A percentile compares a stretch with the other conserved stretches of the same genome.
These are phyloP conservation scores for Cancer borealis DNA, from an alignment of 2,888 invertebrate genomes.

Conservation along the genomic window DNA sequence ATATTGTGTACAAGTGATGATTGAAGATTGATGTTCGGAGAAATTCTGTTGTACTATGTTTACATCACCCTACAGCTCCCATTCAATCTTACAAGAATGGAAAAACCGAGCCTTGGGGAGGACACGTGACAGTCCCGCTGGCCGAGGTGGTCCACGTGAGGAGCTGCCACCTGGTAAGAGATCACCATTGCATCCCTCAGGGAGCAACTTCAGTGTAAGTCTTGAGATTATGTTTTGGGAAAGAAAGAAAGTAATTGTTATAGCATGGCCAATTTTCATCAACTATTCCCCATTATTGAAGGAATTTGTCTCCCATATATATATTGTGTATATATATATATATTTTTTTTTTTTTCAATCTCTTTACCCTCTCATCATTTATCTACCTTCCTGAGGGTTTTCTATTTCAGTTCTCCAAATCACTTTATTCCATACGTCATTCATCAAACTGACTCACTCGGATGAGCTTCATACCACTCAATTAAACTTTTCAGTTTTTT, in stretches of 20 bases:
- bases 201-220: constrained; percentile 79
- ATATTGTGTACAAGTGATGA: neutral
- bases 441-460: too few relatives aligned
- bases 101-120: constrained; percentile 35
- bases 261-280: neutral
- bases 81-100: constrained; percentile 53
- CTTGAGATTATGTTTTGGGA: neutral
- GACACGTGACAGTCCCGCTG: constrained; percentile 20
- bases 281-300: neutral
- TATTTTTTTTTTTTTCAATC: too few relatives aligned
- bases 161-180: constrained; percentile 80
- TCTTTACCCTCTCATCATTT: too few relatives aligned
- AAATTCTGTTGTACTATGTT: neutral
- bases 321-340: too few relatives aligned
- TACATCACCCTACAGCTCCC: neutral
- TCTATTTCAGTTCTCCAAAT: too few relatives aligned
- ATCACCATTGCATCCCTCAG: constrained; percentile 80
- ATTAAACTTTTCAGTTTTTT: too few relatives aligned
- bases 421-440: too few relatives aligned
- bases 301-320: neutral
- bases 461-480: too few relatives aligned
- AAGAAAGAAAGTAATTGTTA: neutral
- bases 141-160: constrained; percentile 78
- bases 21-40: neutral
- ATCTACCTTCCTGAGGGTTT: too few relatives aligned